Conservation (phyloP, 2,888 invertebrate genomes). For the Agrotis exclamationis region DNA sequence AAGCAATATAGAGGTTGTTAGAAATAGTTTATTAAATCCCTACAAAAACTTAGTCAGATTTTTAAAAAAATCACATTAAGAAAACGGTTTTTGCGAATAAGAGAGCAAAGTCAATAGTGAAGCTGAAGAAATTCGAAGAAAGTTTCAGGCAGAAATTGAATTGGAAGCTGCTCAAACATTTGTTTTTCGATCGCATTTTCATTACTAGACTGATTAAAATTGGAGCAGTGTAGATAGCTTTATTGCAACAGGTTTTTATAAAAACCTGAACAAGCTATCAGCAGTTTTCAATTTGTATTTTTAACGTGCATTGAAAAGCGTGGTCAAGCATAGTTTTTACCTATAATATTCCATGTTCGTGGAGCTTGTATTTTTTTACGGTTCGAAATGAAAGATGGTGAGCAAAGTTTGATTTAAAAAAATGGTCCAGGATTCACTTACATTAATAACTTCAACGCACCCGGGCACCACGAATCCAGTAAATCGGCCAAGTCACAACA, state of each 20-base stretch:
- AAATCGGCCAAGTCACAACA: too few species aligned
- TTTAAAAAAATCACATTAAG: slow-evolving; percentile 11
- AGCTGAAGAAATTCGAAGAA: slow-evolving; percentile 10
- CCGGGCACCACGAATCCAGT: too few species aligned
- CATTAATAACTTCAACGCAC: too few species aligned
- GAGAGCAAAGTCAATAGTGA: slow-evolving; percentile 22
- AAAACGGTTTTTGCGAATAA: slow-evolving; percentile 7
- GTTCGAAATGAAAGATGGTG: neutral
- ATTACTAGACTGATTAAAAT: slow-evolving; percentile 27
- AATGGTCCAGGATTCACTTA: too few species aligned
- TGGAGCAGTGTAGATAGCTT: neutral
- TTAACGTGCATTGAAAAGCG: neutral
- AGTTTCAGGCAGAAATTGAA: slow-evolving; percentile 23
- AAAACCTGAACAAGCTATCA: slow-evolving; percentile 7
- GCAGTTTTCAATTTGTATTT: neutral
- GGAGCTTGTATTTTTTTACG: neutral
- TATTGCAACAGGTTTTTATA: slow-evolving; percentile 16
- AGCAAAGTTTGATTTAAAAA: slow-evolving; percentile 1
- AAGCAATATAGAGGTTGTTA: neutral
- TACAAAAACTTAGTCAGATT: neutral
- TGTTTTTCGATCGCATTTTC: slow-evolving; percentile 20
- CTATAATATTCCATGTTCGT: neutral
- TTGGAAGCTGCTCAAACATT: slow-evolving; percentile 42
- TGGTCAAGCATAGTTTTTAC: neutral
- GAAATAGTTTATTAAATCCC: too few species aligned